Base-by-base conservation (phyloP, 2,888 invertebrate species). In the Priocnemis perturbator region DNA sequence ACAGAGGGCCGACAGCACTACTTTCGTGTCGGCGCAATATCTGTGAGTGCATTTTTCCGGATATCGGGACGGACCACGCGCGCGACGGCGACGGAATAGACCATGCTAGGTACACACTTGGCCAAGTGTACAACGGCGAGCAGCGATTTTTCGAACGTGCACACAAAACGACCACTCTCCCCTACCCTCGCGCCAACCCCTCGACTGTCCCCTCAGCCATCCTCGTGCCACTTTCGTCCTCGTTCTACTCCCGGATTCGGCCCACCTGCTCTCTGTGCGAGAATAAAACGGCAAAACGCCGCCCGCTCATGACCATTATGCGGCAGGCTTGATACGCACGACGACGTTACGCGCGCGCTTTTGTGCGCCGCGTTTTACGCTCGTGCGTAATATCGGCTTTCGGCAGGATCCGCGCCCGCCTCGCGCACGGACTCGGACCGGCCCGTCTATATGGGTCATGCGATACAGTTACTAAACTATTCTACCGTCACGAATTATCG, bases 1-100 rank as follows among this genome's bases (percentile, higher is more conserved):
- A 47, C 60, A 63, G 30, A 70, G 73, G 70, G 65, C 69, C 69
- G 75, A 37, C 37, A 74, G 71, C 79, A 74, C 79, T 81, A 79
- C 81, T 83, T 85, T 83, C 79, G 77, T 76, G 76, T 83, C 74
- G 77, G 80, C 71, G 83, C 83, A 87, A 86, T 87, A 87, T 86
- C 86, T 78, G 85, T 80, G 83, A 87, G 87, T 87, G 83, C 86
- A 85, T 86, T 84, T 85, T 84, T 81, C 81, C 79, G 74, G 77
- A 81, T 81, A 83, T 81, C 77, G 78, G 67, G 72, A 76, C 77
- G 68, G 76, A 78, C 71, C 77, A 14, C 50, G 50, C 50, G 50
- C 50, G 50, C 50, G 19, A 17, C 50, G 17, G 15, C 17, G 50
- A 50, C 50, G 50, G 37, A 37, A 37, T 37, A 37, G 37, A 37